These are phyloP conservation scores for Clusia tigrina DNA, from an alignment of 2,888 invertebrate species.

Conservation along the genomic window DNA sequence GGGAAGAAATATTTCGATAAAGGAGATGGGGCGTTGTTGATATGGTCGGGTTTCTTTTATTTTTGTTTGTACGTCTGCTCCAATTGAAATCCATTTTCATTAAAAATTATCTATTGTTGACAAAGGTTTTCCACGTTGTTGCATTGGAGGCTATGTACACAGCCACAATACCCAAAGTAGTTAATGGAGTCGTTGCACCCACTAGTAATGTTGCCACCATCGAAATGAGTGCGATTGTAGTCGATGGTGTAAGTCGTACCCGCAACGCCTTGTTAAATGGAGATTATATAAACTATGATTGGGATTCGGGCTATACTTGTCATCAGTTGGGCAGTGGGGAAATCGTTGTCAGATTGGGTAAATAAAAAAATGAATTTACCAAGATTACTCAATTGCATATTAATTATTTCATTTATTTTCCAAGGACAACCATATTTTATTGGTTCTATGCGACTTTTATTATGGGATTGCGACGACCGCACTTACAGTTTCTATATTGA, in stretches of 20 bases:
- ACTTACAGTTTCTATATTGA: slow-evolving; percentile 97
- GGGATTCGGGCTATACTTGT: slow-evolving; percentile 98
- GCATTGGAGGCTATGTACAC: slow-evolving; percentile 90
- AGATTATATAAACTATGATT: slow-evolving; percentile 93
- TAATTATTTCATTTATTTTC: neutral
- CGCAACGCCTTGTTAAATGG: slow-evolving; percentile 96
- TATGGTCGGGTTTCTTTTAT: neutral
- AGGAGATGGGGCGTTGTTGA: neutral
- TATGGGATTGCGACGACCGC: slow-evolving; percentile 97
- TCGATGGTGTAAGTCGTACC: slow-evolving; percentile 94
- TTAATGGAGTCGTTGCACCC: slow-evolving; percentile 82
- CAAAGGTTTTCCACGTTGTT: slow-evolving; percentile 89
- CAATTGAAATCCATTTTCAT: too few species aligned
- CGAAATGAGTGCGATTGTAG: slow-evolving; percentile 88
- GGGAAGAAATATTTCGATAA: too few species aligned
- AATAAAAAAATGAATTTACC: slow-evolving; percentile 16
- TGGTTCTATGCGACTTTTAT: slow-evolving; percentile 85
- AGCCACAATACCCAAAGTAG: slow-evolving; percentile 76
- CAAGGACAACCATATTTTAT: slow-evolving; percentile 92
- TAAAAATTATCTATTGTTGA: too few species aligned
- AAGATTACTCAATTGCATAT: neutral
- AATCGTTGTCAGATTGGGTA: slow-evolving; percentile 90
- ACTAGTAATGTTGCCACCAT: slow-evolving; percentile 91
- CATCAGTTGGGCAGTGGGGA: slow-evolving; percentile 95
- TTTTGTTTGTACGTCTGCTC: neutral